Evolutionary conservation across 2,888 invertebrate species (phyloP), one percentile per base, ranked within the genome.

Genomic region (Hypercompe scribonia): DNA sequence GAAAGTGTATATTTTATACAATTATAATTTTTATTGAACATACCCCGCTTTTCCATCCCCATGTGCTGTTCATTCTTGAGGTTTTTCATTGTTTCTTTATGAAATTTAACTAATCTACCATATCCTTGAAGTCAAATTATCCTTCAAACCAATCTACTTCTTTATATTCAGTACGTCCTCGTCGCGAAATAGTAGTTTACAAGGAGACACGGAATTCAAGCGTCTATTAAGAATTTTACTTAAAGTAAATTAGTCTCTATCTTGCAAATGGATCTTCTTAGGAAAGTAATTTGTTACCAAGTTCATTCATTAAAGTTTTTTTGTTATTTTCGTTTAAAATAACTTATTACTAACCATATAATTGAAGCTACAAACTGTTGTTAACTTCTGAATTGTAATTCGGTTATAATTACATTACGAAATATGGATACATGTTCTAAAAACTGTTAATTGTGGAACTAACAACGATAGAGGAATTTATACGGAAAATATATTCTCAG

Each of bases 261-360:
- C 67, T 61, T 33, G 33, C 61, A 67, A 67, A 71, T 67, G 46
- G 34, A 46, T 72, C 34, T 61, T 31, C 42, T 46, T 42, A 28
- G 63, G 28, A 42, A 72, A 66, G 66, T 63, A 63, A 72, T 72
- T 72, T 72, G 63, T 72, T 67, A 66, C 42, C 42, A 72, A 34
- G 31, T 24, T 39, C 33, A 24, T 24, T 67, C 67, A 61, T 67
- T 67, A 67, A 61, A 67, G 61, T 67, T 66, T 33, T 63, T 63
- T 10, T 42, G n/a, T 67, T 67, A 61, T 61, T 39, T 46, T 66
- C 4, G 8, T 61, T 66, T 28, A 2, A 66, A 66, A 31, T 33
- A 46, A 46, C n/a, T 33, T 46, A 66, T 33, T 21, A 21, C 13
- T 42, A 42, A 66, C 31, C 18, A 65, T n/a, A 65, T 28, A 39